Evolutionary conservation across 2,888 invertebrate genomes (phyloP), one percentile per base, ranked within the genome.

Genomic region (Acrocera orbiculus): DNA sequence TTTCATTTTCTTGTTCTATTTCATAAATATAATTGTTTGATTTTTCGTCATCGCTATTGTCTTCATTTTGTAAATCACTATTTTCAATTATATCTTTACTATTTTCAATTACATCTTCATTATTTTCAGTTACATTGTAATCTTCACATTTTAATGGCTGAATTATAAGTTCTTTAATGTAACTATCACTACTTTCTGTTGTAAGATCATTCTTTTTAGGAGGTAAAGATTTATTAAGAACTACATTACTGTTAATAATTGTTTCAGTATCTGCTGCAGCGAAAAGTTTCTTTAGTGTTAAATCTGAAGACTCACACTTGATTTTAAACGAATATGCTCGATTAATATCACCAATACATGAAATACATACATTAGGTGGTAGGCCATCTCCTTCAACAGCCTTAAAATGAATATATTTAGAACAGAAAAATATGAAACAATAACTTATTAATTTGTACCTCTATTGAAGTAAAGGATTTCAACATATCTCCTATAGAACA

Each of bases 341-440:
- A 43, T 57, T 58, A 4, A 60, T 59, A 38, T 60, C 56, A 24
- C 54, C 52, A 5, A 61, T 50, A 37, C 61, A 61, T 5, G 44
- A 41, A 0, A 56, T 41, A 31, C 61, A 61, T 1, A 61, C 56
- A 31, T 50, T 55, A 10, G 47, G 47, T 3, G 62, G 61, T 27
- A 62, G 37, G 15, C 54, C 56, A 37, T 62, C 62, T 22, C 5
- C 8, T 22, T 22, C 8, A 10, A 4, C 4, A 8, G 10, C 8
- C 22, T 20, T 17, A 23, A 20, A 31, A 20, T 17, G 17, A 9
- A 22, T 9, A 22, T 10, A 22, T 22, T 22, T 22, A 22, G 22
- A 22, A 7, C 7, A 19, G n/a, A 7, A 9, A 9, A 4, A 10
- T 9, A 10, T 9, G 8, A 5, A 22, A 22, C 4, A 4, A 9